Evolutionary conservation across 2,797 vertebrate species (phyloP).

Genomic region (Antennarius maculatus): DNA sequence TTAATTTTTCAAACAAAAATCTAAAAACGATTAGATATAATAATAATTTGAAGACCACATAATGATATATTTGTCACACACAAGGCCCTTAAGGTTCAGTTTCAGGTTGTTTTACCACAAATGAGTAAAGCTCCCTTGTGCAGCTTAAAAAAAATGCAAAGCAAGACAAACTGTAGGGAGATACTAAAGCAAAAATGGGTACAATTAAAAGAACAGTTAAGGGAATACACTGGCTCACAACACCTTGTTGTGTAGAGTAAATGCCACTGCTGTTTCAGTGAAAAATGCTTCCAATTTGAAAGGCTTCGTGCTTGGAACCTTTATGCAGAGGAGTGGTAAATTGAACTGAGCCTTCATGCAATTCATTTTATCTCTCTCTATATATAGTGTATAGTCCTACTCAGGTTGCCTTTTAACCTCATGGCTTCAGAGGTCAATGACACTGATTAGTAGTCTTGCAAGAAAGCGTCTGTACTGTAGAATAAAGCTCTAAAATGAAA

Average conservation of each 20-base stretch:
- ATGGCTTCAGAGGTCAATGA: background rate
- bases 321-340: background rate
- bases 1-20: background rate
- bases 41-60: background rate
- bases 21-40: background rate
- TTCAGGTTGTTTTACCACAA: background rate
- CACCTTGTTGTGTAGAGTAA: conserved; percentile 2
- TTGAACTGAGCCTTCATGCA: background rate
- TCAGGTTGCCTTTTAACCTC: background rate
- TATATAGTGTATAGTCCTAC: background rate
- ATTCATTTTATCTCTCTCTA: background rate
- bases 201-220: background rate
- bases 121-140: background rate
- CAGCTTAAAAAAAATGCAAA: background rate
- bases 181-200: conserved; percentile 1
- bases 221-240: background rate
- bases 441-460: conserved; percentile 1
- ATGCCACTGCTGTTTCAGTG: background rate
- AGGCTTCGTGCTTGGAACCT: background rate
- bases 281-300: conserved; percentile 2
- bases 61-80: background rate
- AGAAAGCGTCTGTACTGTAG: background rate
- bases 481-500: background rate
- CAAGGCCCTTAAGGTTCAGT: background rate
- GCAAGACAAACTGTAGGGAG: background rate